Percentiles rank a stretch among this genome's conserved stretches.
Conservation (phyloP, 2,797 vertebrate genomes). For the Hypotaenidia okinawae region DNA sequence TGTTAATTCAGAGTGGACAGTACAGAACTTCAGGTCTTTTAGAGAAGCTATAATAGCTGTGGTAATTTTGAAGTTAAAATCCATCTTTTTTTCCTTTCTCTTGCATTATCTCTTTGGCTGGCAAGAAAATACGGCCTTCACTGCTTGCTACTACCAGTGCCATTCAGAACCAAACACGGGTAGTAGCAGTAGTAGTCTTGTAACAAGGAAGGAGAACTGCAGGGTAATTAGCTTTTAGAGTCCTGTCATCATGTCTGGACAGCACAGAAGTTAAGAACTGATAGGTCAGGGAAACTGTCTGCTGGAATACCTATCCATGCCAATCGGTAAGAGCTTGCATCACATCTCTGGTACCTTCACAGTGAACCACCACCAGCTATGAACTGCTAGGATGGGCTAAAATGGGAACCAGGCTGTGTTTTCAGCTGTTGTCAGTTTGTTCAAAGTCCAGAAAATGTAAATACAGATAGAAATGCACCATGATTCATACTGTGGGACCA, state of each 20-base stretch:
- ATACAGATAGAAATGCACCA: background rate
- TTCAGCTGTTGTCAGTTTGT: slow-evolving; percentile 47
- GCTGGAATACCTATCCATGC: background rate
- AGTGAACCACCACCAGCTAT: background rate
- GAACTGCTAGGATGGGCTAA: background rate
- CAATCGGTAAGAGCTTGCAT: background rate
- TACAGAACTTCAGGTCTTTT: background rate
- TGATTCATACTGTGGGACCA: slow-evolving; percentile 9
- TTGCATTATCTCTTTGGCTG: background rate
- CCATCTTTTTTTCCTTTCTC: background rate
- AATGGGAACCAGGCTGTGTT: slow-evolving; percentile 1
- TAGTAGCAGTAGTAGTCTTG: background rate
- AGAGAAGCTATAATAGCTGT: background rate
- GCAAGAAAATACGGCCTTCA: background rate
- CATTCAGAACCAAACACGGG: background rate
- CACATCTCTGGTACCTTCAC: background rate
- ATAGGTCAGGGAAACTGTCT: background rate
- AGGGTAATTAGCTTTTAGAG: background rate
- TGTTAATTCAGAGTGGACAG: background rate
- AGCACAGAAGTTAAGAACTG: background rate
- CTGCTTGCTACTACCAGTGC: background rate
- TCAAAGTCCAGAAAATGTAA: slow-evolving; percentile 20
- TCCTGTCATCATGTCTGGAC: background rate
- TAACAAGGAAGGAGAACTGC: background rate
- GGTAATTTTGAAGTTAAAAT: background rate